These are phyloP conservation scores for Coelinius sp. DNA, from an alignment of 2,888 invertebrate genomes.

Conservation along the genomic window DNA sequence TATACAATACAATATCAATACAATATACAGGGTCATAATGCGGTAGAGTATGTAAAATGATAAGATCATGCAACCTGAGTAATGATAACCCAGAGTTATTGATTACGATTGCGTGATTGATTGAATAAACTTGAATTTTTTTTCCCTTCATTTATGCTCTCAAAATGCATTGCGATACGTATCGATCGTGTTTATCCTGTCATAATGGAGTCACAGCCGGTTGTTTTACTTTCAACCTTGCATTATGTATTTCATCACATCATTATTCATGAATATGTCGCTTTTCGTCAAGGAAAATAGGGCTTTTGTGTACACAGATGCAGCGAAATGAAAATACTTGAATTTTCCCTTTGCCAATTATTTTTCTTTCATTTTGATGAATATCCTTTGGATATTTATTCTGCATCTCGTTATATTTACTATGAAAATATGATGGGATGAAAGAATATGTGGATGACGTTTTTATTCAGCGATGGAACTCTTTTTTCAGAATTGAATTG, in stretches of 20 bases:
- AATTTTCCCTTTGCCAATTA: not conserved
- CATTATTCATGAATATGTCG: not conserved
- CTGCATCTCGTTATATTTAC: not conserved
- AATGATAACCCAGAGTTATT: not conserved
- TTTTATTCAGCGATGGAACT: not conserved
- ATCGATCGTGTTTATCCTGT: not conserved
- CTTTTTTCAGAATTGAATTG: not conserved
- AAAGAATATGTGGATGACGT: not conserved
- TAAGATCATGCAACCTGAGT: not conserved
- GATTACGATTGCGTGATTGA: conserved; percentile 7
- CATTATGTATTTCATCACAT: not conserved
- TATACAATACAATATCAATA: too few species aligned
- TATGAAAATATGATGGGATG: not conserved
- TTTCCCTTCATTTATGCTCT: not conserved
- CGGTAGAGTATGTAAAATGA: not conserved
- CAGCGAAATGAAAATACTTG: not conserved
- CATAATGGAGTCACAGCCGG: not conserved
- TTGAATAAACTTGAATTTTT: not conserved
- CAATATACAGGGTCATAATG: too few species aligned
- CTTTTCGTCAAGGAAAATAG: not conserved
- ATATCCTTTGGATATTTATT: not conserved
- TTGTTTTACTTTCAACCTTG: not conserved
- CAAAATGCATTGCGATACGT: conserved; percentile 2
- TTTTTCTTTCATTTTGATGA: not conserved
- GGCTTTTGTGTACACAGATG: conserved; percentile 1